phyloP scores from a whole-genome alignment of 2,113 vertebrate species.

The Anoura caudifer region DNA sequence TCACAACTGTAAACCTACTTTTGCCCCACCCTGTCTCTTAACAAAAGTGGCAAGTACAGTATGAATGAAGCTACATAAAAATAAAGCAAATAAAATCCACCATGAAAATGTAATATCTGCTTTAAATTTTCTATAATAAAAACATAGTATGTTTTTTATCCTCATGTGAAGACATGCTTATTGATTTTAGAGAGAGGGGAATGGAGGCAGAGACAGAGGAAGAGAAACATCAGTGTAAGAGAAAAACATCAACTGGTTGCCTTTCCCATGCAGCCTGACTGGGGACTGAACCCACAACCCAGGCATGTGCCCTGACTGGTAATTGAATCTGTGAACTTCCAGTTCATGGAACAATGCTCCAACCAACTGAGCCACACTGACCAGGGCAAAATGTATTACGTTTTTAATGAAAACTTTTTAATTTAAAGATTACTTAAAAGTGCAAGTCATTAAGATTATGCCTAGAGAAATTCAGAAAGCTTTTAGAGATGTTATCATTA shows the following conservation, averaged over 20 bases:
- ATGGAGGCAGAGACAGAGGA: no score
- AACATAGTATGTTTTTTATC: neutral
- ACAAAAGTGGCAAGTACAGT: neutral
- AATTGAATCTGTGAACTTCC: no score
- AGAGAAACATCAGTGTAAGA: no score
- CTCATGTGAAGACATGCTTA: no score
- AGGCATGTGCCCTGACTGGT: no score
- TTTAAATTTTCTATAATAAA: neutral
- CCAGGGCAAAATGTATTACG: neutral
- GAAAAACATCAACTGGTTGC: no score
- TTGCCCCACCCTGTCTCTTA: neutral
- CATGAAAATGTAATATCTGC: neutral
- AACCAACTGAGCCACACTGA: no score
- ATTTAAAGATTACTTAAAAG: neutral
- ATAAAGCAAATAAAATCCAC: neutral
- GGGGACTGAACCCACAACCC: no score
- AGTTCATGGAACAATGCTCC: no score
- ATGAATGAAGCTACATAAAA: neutral
- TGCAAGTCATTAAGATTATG: neutral
- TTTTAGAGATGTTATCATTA: neutral
- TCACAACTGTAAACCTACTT: neutral
- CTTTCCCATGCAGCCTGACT: no score
- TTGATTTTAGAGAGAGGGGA: no score
- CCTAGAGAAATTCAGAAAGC: neutral
- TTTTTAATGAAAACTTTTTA: neutral